Percentiles rank a stretch among this genome's conserved stretches.
Conservation (phyloP, 1,140 invertebrate genomes). For the Lepidurus packardi region DNA sequence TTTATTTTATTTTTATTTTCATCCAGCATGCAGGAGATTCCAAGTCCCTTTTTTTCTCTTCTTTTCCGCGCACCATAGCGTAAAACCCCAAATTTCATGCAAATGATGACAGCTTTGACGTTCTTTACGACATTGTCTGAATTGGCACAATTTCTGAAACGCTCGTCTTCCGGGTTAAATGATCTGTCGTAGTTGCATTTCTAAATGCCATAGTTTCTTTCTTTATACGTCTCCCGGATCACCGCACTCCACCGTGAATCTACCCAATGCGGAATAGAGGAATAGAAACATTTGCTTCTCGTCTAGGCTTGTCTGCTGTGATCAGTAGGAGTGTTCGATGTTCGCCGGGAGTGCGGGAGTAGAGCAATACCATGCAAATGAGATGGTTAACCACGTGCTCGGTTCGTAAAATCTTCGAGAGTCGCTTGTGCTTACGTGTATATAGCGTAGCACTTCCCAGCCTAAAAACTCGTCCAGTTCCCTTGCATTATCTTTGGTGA, state of each 20-base stretch:
- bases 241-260: no score
- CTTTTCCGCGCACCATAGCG: not conserved
- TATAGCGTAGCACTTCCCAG: not conserved
- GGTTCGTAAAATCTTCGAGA: not conserved
- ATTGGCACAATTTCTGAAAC: slow-evolving; percentile 10
- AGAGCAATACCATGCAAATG: slow-evolving; percentile 5
- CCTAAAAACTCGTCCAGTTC: no score
- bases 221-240: not conserved
- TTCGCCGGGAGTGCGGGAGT: not conserved
- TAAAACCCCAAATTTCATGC: slow-evolving; percentile 14
- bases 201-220: slow-evolving; percentile 7
- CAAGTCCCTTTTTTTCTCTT: not conserved
- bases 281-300: not conserved
- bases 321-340: not conserved
- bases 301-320: not conserved
- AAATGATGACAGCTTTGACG: slow-evolving; percentile 19
- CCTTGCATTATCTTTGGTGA: no score
- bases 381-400: slow-evolving; percentile 1
- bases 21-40: not conserved
- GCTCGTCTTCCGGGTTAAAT: not conserved
- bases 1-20: not conserved
- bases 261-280: not conserved
- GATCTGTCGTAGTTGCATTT: slow-evolving; percentile 7
- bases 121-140: slow-evolving; percentile 7
- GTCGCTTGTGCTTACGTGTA: not conserved